A percentile compares a stretch with the other conserved stretches of the same genome.
phyloP scores from a whole-genome alignment of 30 jellyfish, hydroid and myxozoan genomes.

The Cassiopea andromeda region DNA sequence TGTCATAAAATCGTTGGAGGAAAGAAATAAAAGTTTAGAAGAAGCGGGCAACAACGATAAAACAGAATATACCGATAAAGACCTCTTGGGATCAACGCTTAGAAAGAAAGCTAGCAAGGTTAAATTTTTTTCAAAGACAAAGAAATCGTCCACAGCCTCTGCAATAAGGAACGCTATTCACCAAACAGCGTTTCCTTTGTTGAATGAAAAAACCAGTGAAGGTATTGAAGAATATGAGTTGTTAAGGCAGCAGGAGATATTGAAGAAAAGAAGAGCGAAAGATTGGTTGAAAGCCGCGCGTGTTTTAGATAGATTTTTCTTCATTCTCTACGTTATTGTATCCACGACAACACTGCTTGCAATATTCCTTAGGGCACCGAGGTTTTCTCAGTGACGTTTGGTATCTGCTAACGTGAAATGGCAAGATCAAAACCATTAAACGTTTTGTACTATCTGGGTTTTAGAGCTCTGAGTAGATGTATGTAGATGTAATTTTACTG shows the following conservation, averaged over 20 bases:
- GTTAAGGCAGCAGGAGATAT: constrained; percentile 21
- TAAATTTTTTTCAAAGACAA: not conserved
- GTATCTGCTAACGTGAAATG: not conserved
- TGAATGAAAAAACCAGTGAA: constrained; percentile 4
- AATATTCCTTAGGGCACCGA: constrained; percentile 83
- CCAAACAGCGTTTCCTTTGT: constrained; percentile 2
- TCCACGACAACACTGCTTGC: constrained; percentile 66
- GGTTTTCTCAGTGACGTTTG: constrained; percentile 32
- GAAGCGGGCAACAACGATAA: not conserved
- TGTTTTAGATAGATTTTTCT: constrained; percentile 67
- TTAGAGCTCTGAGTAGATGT: too few relatives aligned
- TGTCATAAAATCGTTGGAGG: not conserved
- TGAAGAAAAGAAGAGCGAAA: constrained; percentile 42
- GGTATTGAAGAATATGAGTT: constrained; percentile 42
- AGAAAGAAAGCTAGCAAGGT: not conserved
- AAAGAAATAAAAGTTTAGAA: not conserved
- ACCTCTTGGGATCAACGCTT: not conserved
- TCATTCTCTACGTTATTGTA: constrained; percentile 54
- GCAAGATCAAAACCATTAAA: not conserved
- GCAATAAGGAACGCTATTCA: constrained; percentile 5
- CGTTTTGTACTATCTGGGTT: not conserved
- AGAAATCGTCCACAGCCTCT: constrained; percentile 4
- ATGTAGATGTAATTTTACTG: too few relatives aligned
- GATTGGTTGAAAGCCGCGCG: constrained; percentile 89
- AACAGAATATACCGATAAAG: not conserved